Conservation (phyloP, 2,888 invertebrate species). For the Scrobipalpa costella region DNA sequence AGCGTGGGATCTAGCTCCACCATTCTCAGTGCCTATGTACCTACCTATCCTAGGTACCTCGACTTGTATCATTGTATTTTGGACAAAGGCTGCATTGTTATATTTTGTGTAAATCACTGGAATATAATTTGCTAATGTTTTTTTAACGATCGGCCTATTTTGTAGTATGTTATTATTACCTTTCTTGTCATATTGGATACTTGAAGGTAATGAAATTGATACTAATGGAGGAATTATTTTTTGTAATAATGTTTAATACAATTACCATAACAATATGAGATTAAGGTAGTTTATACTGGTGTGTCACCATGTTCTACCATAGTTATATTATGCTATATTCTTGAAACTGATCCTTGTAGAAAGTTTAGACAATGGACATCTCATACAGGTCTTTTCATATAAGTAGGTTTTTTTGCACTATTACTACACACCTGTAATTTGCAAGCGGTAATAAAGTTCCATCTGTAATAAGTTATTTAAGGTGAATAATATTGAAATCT, state of each 20-base stretch:
- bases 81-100: conserved; percentile 29
- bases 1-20: conserved; percentile 25
- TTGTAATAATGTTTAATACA: background rate
- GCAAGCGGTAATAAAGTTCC: too few relatives aligned
- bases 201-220: conserved; percentile 1
- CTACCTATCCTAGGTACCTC: background rate
- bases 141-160: conserved; percentile 27
- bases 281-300: too few relatives aligned
- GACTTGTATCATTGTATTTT: conserved; percentile 25
- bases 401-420: too few relatives aligned
- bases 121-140: conserved; percentile 27
- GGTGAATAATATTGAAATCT: too few relatives aligned
- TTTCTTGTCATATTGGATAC: background rate
- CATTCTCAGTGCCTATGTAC: conserved; percentile 16
- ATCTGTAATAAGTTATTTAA: too few relatives aligned
- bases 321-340: too few relatives aligned
- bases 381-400: too few relatives aligned
- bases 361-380: too few relatives aligned
- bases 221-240: background rate
- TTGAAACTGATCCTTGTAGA: too few relatives aligned
- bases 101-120: conserved; percentile 24
- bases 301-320: too few relatives aligned
- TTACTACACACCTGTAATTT: too few relatives aligned
- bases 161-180: background rate
- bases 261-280: too few relatives aligned